phyloP scores from a whole-genome alignment of 2,888 invertebrate genomes.

The Maniola hyperantus region DNA sequence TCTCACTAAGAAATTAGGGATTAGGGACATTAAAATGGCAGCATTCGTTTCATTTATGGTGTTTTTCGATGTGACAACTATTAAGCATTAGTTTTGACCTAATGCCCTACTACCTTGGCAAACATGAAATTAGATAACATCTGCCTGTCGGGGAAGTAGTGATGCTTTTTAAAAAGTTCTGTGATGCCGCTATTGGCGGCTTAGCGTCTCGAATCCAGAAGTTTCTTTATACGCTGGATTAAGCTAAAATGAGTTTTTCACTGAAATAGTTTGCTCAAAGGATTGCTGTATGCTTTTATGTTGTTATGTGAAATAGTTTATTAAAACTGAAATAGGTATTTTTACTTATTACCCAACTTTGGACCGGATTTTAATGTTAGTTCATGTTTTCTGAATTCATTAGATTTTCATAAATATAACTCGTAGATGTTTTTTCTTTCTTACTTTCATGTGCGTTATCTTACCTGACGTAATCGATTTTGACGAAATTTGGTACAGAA shows the following conservation, averaged over 20 bases:
- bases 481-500: too few species aligned
- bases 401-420: too few species aligned
- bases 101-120: neutral
- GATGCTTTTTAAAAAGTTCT: conserved; percentile 25
- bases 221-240: conserved; percentile 60
- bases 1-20: too few species aligned
- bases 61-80: too few species aligned
- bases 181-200: conserved; percentile 41
- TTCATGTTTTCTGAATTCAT: too few species aligned
- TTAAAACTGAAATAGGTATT: conserved; percentile 14
- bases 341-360: neutral
- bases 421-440: too few species aligned
- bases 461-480: too few species aligned
- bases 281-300: conserved; percentile 32
- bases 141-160: neutral
- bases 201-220: conserved; percentile 47
- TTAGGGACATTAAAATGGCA: too few species aligned
- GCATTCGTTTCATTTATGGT: too few species aligned
- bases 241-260: conserved; percentile 63
- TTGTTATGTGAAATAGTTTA: conserved; percentile 18
- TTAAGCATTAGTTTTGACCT: neutral
- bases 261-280: conserved; percentile 45
- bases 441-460: too few species aligned
- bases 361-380: neutral
- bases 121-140: neutral